These are phyloP conservation scores for Pammene aurita DNA, from an alignment of 2,888 invertebrate species.

Conservation along the genomic window DNA sequence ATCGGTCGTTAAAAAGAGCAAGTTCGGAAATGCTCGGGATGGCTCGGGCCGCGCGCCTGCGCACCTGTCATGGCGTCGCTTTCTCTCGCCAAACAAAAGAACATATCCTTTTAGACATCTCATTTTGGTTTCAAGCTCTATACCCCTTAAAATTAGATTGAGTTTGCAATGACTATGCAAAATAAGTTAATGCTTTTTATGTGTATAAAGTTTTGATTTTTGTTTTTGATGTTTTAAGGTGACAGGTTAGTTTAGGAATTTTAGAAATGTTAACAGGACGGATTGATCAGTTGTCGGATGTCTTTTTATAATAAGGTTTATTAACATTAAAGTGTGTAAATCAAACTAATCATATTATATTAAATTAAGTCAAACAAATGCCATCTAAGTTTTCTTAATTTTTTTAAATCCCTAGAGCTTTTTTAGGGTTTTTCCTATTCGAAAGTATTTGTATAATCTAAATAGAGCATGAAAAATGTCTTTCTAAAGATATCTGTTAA, in stretches of 20 bases:
- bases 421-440: too few relatives aligned
- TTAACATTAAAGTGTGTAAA: not conserved
- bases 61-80: constrained; percentile 45
- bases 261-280: constrained; percentile 22
- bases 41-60: constrained; percentile 48
- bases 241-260: constrained; percentile 20
- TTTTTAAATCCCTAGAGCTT: too few relatives aligned
- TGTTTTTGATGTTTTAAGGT: constrained; percentile 23
- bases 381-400: too few relatives aligned
- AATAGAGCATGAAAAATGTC: too few relatives aligned
- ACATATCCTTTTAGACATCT: not conserved
- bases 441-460: too few relatives aligned
- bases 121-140: not conserved
- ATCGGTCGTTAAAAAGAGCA: constrained; percentile 61
- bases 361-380: too few relatives aligned
- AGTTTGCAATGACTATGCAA: not conserved
- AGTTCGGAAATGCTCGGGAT: constrained; percentile 53
- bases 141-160: not conserved
- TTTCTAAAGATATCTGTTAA: too few relatives aligned
- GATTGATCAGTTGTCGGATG: constrained; percentile 12
- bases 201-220: constrained; percentile 2
- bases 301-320: constrained; percentile 5
- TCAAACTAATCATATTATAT: too few relatives aligned
- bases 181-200: not conserved
- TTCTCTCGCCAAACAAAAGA: not conserved